Percentiles rank a stretch among this genome's conserved stretches.
Conservation (phyloP, 2,113 vertebrate species). For the Muntiacus reevesi region DNA sequence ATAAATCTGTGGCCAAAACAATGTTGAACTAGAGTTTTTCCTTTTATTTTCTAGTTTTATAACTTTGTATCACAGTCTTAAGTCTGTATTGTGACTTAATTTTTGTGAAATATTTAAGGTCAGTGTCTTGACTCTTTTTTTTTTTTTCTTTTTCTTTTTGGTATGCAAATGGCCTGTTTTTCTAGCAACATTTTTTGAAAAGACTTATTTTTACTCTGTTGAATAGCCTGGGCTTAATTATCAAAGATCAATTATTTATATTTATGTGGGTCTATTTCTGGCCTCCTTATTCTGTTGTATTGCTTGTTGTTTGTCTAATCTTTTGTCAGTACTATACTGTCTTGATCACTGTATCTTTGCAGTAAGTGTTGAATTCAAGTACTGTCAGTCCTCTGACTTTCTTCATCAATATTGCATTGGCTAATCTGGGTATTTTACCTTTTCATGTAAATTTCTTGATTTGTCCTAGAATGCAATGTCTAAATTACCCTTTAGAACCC, state of each 20-base stretch:
- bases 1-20: not conserved
- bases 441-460: not conserved
- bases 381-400: not conserved
- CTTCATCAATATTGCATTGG: not conserved
- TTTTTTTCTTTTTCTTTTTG: not conserved
- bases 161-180: not conserved
- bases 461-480: not conserved
- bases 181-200: not conserved
- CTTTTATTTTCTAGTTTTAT: not conserved
- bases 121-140: not conserved
- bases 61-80: not conserved
- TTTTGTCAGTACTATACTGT: not conserved
- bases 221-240: not conserved
- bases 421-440: not conserved
- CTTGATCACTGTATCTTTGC: not conserved
- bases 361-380: not conserved
- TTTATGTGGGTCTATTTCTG: not conserved
- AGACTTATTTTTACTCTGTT: not conserved
- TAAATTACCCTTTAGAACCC: not conserved
- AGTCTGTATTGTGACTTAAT: not conserved
- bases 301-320: not conserved
- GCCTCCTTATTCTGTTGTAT: not conserved
- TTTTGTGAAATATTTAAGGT: not conserved
- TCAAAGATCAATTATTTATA: not conserved
- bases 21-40: not conserved